Percentiles rank a stretch among this genome's conserved stretches.
Evolutionary conservation across 2,797 vertebrate genomes (phyloP).

Genomic region (Setipinna tenuifilis): DNA sequence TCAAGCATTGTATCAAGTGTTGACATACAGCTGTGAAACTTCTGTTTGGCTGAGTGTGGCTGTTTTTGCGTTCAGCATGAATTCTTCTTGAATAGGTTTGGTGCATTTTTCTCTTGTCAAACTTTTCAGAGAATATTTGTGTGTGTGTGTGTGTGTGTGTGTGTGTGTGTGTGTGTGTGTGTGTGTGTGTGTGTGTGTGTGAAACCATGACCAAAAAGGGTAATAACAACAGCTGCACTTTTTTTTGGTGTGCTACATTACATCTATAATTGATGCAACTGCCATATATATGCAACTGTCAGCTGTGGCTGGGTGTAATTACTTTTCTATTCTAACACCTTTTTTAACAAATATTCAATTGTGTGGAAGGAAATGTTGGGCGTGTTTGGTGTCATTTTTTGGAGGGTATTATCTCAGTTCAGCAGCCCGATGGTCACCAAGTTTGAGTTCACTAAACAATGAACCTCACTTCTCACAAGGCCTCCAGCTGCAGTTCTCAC

Average conservation of each 20-base stretch:
- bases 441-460: neutral
- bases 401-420: neutral
- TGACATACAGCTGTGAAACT: slow-evolving; percentile 12
- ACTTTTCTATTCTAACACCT: neutral
- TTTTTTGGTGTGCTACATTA: neutral
- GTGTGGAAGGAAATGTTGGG: neutral
- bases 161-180: neutral
- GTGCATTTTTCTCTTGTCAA: neutral
- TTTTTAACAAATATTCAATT: neutral
- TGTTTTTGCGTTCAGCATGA: neutral
- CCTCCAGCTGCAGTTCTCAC: neutral
- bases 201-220: neutral
- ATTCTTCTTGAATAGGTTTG: neutral
- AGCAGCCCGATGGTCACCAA: neutral
- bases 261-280: neutral
- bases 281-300: neutral
- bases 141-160: neutral
- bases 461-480: neutral
- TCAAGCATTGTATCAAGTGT: neutral
- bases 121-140: neutral
- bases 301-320: neutral
- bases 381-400: neutral
- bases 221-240: neutral
- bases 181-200: no score
- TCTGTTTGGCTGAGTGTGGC: neutral